phyloP scores from a whole-genome alignment of 2,797 vertebrate species.

The Tapirus indicus region DNA sequence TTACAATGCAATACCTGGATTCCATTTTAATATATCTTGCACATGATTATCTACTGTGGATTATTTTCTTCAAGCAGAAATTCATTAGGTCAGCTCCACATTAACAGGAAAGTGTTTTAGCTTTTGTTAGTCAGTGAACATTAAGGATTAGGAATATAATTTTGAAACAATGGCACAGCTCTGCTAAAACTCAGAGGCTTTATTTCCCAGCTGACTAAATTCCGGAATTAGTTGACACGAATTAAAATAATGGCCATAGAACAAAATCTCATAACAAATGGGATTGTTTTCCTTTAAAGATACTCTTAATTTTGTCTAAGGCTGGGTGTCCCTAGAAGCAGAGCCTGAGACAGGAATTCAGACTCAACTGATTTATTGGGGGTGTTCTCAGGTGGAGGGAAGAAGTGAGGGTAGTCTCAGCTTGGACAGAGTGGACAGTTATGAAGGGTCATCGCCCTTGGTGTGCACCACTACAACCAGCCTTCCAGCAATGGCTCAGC shows the following conservation, averaged over 20 bases:
- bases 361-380: background rate
- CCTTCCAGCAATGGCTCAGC: background rate
- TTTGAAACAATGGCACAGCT: background rate
- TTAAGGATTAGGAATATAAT: background rate
- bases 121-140: background rate
- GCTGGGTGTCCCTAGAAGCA: background rate
- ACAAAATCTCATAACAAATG: background rate
- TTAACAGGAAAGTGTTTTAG: background rate
- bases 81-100: background rate
- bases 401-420: background rate
- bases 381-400: background rate
- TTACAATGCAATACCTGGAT: background rate
- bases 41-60: background rate
- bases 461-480: background rate
- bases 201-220: background rate
- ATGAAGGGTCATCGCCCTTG: no score
- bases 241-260: background rate
- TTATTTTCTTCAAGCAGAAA: background rate
- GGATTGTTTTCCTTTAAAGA: background rate
- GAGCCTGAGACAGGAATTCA: background rate
- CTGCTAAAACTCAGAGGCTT: background rate
- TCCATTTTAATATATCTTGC: constrained; percentile 9
- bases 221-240: background rate
- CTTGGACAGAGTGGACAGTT: background rate
- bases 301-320: background rate